These are phyloP conservation scores for Hemibates koningsi DNA, from an alignment of 2,113 vertebrate genomes.

Conservation along the genomic window DNA sequence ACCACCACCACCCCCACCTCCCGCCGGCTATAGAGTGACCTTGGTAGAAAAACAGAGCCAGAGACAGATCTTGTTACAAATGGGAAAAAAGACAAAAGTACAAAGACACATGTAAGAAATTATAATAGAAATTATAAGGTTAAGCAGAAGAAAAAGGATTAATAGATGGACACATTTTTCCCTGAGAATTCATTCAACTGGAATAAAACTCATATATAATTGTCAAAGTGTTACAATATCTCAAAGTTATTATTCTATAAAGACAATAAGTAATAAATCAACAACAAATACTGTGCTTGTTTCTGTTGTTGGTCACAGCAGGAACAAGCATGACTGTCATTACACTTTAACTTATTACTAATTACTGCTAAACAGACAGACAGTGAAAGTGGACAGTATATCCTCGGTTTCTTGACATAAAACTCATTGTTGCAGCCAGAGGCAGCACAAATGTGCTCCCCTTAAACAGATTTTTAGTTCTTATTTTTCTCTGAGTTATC, in stretches of 20 bases:
- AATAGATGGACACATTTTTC: background rate
- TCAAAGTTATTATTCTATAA: background rate
- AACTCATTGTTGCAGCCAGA: background rate
- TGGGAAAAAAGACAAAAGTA: background rate
- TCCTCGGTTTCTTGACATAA: background rate
- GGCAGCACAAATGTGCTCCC: background rate
- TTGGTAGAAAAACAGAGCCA: conserved; percentile 22
- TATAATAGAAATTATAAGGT: background rate
- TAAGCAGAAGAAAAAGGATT: background rate
- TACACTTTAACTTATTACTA: background rate
- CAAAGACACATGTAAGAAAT: background rate
- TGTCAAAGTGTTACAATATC: background rate
- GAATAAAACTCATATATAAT: background rate
- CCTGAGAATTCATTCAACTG: background rate
- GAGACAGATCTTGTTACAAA: background rate
- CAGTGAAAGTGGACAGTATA: background rate
- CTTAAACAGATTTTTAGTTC: background rate
- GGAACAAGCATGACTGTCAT: background rate
- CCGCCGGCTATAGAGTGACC: conserved; percentile 22
- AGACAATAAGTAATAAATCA: background rate
- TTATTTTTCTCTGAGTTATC: background rate
- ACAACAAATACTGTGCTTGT: background rate
- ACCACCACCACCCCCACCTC: background rate
- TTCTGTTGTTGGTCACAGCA: background rate
- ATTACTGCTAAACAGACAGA: background rate